These are phyloP conservation scores for Halichoerus grypus DNA, from an alignment of 2,113 vertebrate species.

Conservation along the genomic window DNA sequence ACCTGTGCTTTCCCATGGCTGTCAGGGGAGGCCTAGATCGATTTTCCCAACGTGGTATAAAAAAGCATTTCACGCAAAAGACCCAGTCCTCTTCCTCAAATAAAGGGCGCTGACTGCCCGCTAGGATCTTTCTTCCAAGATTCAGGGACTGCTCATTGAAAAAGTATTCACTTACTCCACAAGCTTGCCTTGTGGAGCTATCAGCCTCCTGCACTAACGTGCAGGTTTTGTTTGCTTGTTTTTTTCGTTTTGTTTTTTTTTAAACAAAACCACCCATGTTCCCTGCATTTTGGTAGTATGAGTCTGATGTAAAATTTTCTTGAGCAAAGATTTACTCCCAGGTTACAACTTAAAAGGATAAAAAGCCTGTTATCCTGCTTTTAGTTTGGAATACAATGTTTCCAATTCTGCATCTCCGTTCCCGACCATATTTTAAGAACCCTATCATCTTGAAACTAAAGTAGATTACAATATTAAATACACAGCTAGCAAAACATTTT, in stretches of 20 bases:
- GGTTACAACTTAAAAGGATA: neutral
- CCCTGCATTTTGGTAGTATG: neutral
- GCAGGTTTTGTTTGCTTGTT: slow-evolving; percentile 14
- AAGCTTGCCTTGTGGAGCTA: neutral
- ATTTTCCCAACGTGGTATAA: neutral
- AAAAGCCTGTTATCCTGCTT: neutral
- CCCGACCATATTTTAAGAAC: slow-evolving; percentile 21
- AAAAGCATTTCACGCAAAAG: neutral
- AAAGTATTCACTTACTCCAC: neutral
- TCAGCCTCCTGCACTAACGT: neutral
- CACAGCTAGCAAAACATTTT: slow-evolving; percentile 8
- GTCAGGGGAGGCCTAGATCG: neutral
- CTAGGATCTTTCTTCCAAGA: neutral
- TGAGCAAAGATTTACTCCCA: neutral
- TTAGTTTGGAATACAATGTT: neutral
- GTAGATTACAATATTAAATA: slow-evolving; percentile 19
- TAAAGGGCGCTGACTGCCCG: neutral
- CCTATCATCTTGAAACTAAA: slow-evolving; percentile 21
- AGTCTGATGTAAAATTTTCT: neutral
- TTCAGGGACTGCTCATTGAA: neutral
- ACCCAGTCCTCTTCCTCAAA: neutral
- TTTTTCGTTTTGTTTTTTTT: neutral
- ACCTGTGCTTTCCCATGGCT: slow-evolving; percentile 21
- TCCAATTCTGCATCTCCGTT: neutral
- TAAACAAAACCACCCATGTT: neutral